Conservation (phyloP, 2,797 vertebrate genomes). For the Eidolon dupreanum region DNA sequence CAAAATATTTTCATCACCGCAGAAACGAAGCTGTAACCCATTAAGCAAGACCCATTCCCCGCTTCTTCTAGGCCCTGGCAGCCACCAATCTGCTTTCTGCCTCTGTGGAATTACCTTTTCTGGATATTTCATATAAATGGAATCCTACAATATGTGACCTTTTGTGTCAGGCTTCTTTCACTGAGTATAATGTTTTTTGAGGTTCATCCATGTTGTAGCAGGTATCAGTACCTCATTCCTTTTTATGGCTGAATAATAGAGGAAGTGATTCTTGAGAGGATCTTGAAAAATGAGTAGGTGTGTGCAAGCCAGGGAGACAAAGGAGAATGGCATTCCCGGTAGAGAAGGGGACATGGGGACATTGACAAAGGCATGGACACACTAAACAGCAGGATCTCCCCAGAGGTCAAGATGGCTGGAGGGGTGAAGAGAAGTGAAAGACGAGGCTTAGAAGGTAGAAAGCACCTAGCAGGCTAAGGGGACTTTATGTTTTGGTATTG, state of each 20-base stretch:
- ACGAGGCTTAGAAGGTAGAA: background rate
- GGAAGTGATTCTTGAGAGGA: background rate
- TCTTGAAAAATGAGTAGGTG: background rate
- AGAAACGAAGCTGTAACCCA: background rate
- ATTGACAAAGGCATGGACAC: background rate
- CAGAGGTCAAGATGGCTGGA: background rate
- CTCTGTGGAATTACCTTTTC: background rate
- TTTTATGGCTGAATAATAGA: background rate
- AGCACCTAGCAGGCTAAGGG: background rate
- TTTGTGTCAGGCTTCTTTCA: background rate
- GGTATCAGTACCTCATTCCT: background rate
- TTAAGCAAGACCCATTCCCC: too few relatives aligned
- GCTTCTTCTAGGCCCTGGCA: background rate
- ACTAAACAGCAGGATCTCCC: background rate
- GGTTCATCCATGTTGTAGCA: background rate
- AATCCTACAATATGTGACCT: background rate
- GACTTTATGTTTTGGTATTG: rapidly evolving
- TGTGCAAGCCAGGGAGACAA: background rate
- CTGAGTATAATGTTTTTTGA: background rate
- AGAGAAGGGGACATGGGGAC: background rate
- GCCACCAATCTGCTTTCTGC: background rate
- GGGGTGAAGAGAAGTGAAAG: background rate
- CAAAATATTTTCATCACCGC: background rate
- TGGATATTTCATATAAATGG: background rate
- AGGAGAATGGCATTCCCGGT: background rate